Percentiles rank a stretch among this genome's conserved stretches.
These are phyloP conservation scores for Halcyon leucocephala DNA, from an alignment of 2,797 vertebrate genomes.

Conservation along the genomic window DNA sequence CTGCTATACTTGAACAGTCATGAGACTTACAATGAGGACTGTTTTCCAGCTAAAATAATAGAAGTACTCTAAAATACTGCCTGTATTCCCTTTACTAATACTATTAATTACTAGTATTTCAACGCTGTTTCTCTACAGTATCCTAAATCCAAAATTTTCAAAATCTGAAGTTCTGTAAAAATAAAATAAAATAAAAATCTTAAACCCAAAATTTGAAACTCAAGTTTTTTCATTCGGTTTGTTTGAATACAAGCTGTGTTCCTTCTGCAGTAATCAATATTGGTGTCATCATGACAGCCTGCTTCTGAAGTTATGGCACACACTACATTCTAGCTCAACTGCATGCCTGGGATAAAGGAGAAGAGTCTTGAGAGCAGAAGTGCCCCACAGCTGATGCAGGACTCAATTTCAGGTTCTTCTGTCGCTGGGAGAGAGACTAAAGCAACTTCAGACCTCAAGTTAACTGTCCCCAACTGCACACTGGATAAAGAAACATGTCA, in stretches of 20 bases:
- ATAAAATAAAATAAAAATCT: neutral
- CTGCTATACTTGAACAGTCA: neutral
- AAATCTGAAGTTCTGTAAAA: neutral
- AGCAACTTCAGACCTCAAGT: too few species aligned
- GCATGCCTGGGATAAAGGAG: neutral
- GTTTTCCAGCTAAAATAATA: too few species aligned
- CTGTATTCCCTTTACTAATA: neutral
- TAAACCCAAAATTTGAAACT: neutral
- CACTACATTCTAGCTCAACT: neutral
- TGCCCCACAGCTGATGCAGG: too few species aligned
- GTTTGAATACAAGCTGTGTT: neutral
- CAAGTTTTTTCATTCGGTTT: neutral
- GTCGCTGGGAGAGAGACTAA: too few species aligned
- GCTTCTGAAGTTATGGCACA: neutral
- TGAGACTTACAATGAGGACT: neutral
- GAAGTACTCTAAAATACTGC: neutral
- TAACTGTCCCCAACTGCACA: too few species aligned
- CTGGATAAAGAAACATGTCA: too few species aligned
- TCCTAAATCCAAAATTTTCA: neutral
- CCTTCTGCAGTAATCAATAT: neutral
- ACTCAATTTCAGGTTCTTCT: too few species aligned
- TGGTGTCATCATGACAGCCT: neutral
- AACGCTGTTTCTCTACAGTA: neutral
- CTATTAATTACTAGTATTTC: neutral
- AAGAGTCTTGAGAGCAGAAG: neutral